Percentiles rank a stretch among this genome's conserved stretches.
Conservation (phyloP, 1,140 invertebrate genomes). For the Streblospio benedicti region DNA sequence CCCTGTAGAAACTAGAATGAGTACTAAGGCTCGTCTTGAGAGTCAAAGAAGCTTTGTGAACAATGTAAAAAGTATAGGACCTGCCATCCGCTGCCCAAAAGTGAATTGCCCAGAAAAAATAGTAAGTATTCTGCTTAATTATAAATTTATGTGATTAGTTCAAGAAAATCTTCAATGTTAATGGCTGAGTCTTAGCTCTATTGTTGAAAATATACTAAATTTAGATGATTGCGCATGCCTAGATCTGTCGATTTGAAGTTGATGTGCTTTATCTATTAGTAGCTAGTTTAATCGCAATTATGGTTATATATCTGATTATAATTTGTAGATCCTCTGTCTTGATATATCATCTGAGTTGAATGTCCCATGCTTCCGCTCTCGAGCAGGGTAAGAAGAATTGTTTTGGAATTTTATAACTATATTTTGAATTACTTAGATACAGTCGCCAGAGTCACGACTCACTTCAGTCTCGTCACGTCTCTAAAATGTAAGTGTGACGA, state of each 20-base stretch:
- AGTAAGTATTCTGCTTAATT: constrained; percentile 30
- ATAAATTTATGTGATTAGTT: no score
- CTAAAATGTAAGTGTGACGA: background rate
- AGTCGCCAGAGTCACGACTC: background rate
- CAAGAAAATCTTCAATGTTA: background rate
- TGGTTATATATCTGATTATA: background rate
- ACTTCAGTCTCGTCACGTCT: background rate
- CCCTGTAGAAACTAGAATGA: no score
- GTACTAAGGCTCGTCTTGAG: no score
- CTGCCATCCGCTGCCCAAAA: constrained; percentile 31
- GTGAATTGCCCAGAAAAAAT: constrained; percentile 43
- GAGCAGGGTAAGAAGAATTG: no score
- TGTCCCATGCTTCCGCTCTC: no score
- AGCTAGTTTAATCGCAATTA: background rate
- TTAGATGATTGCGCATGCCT: background rate
- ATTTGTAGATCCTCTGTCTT: no score
- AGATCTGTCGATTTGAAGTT: background rate
- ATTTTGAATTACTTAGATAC: no score
- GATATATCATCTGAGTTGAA: no score
- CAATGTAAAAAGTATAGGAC: no score
- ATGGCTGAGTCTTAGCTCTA: background rate
- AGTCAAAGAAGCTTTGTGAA: no score
- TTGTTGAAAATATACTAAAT: background rate
- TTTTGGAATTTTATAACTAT: no score
- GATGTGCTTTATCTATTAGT: background rate